Conservation (phyloP, 30 jellyfish, hydroid and myxozoan genomes). For the Aurelia aurita region DNA sequence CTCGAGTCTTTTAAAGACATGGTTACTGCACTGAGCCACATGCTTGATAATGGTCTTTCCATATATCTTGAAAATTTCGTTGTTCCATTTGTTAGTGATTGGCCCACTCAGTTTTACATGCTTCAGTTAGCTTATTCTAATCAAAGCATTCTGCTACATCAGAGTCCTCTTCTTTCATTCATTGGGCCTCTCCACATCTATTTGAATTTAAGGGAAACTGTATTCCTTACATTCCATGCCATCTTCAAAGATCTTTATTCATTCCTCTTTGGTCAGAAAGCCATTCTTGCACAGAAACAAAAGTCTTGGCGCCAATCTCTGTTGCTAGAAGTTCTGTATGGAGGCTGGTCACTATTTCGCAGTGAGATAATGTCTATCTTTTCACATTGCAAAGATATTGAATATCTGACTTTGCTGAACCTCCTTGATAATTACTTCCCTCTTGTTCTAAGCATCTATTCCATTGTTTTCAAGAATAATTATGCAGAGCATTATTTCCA, state of each 20-base stretch:
- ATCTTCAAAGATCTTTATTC: slow-evolving; percentile 36
- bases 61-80: slow-evolving; percentile 42
- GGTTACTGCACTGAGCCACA: slow-evolving; percentile 1
- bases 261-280: slow-evolving; percentile 39
- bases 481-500: slow-evolving; percentile 10
- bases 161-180: slow-evolving; percentile 26
- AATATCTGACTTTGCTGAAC: slow-evolving; percentile 18
- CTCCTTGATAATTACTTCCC: slow-evolving; percentile 21
- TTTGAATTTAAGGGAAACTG: slow-evolving; percentile 54
- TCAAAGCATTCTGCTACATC: not conserved
- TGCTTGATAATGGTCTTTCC: slow-evolving; percentile 65
- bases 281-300: slow-evolving; percentile 54
- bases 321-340: slow-evolving; percentile 57
- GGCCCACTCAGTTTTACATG: slow-evolving; percentile 65
- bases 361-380: not conserved
- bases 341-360: slow-evolving; percentile 48
- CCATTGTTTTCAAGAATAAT: slow-evolving; percentile 27
- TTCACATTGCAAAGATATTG: slow-evolving; percentile 14
- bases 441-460: slow-evolving; percentile 29
- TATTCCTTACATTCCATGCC: slow-evolving; percentile 30
- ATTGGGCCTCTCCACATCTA: slow-evolving; percentile 51
- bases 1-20: slow-evolving; percentile 3
- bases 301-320: slow-evolving; percentile 65
- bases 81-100: slow-evolving; percentile 61
- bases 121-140: slow-evolving; percentile 26